Conservation (phyloP, 2,797 vertebrate genomes). For the Dicrostonyx torquatus region DNA sequence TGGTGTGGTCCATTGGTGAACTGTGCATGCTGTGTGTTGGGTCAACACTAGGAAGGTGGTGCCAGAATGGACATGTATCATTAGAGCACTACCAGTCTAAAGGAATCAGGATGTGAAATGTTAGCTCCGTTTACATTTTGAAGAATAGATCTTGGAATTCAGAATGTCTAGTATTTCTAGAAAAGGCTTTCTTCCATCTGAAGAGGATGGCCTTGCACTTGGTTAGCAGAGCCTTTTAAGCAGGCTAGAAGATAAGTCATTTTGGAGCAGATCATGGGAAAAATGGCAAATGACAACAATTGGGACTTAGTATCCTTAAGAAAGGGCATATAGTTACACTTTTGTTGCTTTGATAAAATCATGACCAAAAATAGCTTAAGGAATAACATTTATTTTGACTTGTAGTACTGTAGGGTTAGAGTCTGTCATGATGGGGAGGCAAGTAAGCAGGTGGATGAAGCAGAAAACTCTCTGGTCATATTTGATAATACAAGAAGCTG, state of each 20-base stretch:
- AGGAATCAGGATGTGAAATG: background rate
- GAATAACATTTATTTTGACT: background rate
- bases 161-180: background rate
- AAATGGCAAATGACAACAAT: background rate
- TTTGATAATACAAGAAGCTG: background rate
- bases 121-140: constrained; percentile 5
- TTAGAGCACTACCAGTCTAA: background rate
- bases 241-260: background rate
- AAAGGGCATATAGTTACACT: background rate
- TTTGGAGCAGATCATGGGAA: background rate
- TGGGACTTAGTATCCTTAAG: background rate
- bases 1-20: background rate
- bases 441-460: background rate
- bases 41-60: background rate
- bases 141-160: constrained; percentile 28
- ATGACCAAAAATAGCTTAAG: background rate
- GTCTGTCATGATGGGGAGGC: background rate
- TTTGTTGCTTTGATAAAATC: background rate
- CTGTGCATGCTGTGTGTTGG: background rate
- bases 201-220: background rate
- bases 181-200: background rate
- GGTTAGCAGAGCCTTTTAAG: background rate
- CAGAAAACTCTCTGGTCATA: background rate
- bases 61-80: background rate
- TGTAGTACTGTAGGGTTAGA: background rate